Conservation (phyloP, 1,140 invertebrate genomes). For the Calosoma granatense region DNA sequence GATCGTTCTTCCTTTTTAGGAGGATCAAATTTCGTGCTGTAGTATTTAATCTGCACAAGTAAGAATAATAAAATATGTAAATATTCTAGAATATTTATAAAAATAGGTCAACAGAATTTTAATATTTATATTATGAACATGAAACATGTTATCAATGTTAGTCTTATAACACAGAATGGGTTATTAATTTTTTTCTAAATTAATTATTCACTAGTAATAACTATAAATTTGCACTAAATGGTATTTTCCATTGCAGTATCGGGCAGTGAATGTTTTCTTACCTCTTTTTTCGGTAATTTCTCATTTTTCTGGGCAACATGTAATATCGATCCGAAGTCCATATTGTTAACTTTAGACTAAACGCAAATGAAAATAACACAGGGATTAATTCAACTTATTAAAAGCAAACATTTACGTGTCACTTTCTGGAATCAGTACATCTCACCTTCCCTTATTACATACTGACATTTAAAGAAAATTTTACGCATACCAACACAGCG, state of each 20-base stretch:
- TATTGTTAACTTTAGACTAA: conserved; percentile 23
- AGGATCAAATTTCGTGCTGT: conserved; percentile 66
- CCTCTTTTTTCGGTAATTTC: conserved; percentile 32
- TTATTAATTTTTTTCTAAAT: background rate
- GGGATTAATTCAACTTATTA: background rate
- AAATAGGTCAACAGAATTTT: conserved; percentile 10
- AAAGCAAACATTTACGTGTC: background rate
- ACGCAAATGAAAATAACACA: background rate
- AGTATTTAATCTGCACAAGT: conserved; percentile 45
- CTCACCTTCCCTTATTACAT: background rate
- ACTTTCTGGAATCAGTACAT: background rate
- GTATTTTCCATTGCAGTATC: conserved; percentile 14
- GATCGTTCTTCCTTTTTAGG: conserved; percentile 68
- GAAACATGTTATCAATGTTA: conserved; percentile 7
- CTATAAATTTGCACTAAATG: conserved; percentile 13
- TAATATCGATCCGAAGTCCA: conserved; percentile 53
- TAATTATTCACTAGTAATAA: conserved; percentile 14
- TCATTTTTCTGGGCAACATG: conserved; percentile 51
- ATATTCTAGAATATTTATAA: background rate
- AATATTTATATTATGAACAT: conserved; percentile 11
- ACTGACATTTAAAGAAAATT: background rate
- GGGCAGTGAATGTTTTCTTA: conserved; percentile 26
- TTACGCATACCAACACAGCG: background rate
- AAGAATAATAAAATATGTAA: conserved; percentile 14
- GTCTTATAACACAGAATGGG: too few species aligned